Evolutionary conservation across 2,113 vertebrate species (phyloP), one percentile per base, ranked within the genome.

Genomic region (Scortum barcoo): DNA sequence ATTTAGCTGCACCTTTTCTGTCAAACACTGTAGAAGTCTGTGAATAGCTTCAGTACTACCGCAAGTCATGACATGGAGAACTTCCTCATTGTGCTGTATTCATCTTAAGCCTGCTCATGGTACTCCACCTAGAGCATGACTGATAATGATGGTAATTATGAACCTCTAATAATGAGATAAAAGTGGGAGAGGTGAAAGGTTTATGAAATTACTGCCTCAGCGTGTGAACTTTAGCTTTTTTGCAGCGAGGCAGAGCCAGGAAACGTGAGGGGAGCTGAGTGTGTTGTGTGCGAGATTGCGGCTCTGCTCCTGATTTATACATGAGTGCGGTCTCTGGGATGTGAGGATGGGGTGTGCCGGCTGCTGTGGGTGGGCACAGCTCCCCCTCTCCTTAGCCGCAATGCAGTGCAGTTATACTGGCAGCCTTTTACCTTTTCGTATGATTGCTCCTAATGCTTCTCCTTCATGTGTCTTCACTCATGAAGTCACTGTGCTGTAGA

Each of bases 351-450:
- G 85, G 62, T 88, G 87, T 30, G 28, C 69, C 50, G 38, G 75
- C 78, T 84, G 60, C 53, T 44, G 78, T 74, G 60, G 83, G 71
- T 44, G 80, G 71, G 79, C 51, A 72, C 85, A 81, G 86, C 84
- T 53, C 87, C 80, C 85, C 57, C 77, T 66, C 82, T 71, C 51
- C 73, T 71, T 53, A 85, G 81, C 93, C 81, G 91, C 94, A 95
- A 88, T 95, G 92, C 93, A 93, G 93, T 91, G 91, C 85, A 93
- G 74, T n/a, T n/a, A 77, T 78, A 84, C 62, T 76, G 42, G 48
- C 82, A 82, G 81, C 79, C 33, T 36, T 90, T 79, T 87, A 90
- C 86, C 75, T 82, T 84, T 16, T 68, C 3, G 1, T 14, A 22
- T 3, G 36, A n/a, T 36, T 7, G 48, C n/a, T 70, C 26, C 28